Evolutionary conservation across 1,140 invertebrate genomes (phyloP).

Genomic region (Campoletis sonorensis): DNA sequence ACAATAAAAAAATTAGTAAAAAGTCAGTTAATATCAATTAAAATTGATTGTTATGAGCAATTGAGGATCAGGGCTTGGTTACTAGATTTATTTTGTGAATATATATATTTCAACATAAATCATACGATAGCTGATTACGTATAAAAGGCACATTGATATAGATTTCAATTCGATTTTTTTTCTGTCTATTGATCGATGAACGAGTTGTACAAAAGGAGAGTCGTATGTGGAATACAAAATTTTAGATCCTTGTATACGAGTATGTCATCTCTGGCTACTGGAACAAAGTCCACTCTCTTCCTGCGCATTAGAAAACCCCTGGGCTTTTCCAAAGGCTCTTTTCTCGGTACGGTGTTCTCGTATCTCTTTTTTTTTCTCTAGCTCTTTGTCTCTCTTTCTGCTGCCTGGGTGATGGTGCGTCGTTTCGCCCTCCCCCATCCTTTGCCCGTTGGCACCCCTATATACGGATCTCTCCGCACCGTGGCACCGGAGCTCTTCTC

Average conservation of each 20-base stretch:
- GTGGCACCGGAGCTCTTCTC: slow-evolving; percentile 52
- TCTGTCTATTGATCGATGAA: neutral
- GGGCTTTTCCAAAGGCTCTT: slow-evolving; percentile 64
- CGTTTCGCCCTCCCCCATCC: slow-evolving; percentile 52
- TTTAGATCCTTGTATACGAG: slow-evolving; percentile 46
- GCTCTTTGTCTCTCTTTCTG: slow-evolving; percentile 25
- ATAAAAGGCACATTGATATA: neutral
- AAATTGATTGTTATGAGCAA: too few species aligned
- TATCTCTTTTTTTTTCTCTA: slow-evolving; percentile 44
- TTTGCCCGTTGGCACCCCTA: slow-evolving; percentile 54
- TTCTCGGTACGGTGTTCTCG: neutral
- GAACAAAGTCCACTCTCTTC: slow-evolving; percentile 68
- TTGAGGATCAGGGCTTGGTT: too few species aligned
- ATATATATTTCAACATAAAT: too few species aligned
- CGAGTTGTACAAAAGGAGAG: neutral
- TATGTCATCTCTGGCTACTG: slow-evolving; percentile 66
- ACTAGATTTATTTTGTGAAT: too few species aligned
- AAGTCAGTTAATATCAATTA: too few species aligned
- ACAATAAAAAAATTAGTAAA: too few species aligned
- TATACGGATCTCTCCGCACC: slow-evolving; percentile 55
- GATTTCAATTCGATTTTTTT: neutral
- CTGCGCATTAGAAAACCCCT: slow-evolving; percentile 68
- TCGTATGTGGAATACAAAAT: neutral
- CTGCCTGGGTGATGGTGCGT: slow-evolving; percentile 40
- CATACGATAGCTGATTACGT: too few species aligned